Conservation (phyloP, 2,113 vertebrate species). For the Ophthalmolycus amberensis region DNA sequence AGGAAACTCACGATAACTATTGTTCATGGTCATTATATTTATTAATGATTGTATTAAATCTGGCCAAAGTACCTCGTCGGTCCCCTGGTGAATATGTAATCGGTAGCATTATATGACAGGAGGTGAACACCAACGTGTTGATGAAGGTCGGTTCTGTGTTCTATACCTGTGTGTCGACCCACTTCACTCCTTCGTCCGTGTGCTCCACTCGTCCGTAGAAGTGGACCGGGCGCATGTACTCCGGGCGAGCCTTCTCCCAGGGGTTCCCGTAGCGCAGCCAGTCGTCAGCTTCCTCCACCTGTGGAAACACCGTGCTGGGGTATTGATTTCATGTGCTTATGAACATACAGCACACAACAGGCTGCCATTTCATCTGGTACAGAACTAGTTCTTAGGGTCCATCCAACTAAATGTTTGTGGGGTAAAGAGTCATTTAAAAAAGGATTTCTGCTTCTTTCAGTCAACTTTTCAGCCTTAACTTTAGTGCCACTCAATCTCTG, state of each 20-base stretch:
- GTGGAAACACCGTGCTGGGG: not conserved
- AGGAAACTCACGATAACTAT: not conserved
- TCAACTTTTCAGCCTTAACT: not conserved
- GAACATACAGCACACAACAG: not conserved
- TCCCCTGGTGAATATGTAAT: not conserved
- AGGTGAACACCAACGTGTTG: not conserved
- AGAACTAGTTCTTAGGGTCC: not conserved
- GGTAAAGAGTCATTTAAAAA: not conserved
- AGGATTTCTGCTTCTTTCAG: not conserved
- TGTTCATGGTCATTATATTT: not conserved
- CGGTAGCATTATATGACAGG: not conserved
- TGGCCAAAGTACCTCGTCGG: not conserved
- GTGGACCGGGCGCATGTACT: slow-evolving; percentile 91
- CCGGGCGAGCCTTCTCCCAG: slow-evolving; percentile 94
- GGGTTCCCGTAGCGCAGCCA: slow-evolving; percentile 95
- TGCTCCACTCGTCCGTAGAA: slow-evolving; percentile 91
- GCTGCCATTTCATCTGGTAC: too few species aligned
- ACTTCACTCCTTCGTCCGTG: slow-evolving; percentile 86
- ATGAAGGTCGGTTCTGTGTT: not conserved
- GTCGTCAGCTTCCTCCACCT: slow-evolving; percentile 94
- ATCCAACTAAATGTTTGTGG: not conserved
- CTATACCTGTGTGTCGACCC: slow-evolving; percentile 91
- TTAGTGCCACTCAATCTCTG: not conserved
- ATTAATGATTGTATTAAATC: not conserved
- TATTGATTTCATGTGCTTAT: not conserved